Percentiles rank a stretch among this genome's conserved stretches.
Conservation (phyloP, 2,888 invertebrate genomes). For the Epinotia bilunana region DNA sequence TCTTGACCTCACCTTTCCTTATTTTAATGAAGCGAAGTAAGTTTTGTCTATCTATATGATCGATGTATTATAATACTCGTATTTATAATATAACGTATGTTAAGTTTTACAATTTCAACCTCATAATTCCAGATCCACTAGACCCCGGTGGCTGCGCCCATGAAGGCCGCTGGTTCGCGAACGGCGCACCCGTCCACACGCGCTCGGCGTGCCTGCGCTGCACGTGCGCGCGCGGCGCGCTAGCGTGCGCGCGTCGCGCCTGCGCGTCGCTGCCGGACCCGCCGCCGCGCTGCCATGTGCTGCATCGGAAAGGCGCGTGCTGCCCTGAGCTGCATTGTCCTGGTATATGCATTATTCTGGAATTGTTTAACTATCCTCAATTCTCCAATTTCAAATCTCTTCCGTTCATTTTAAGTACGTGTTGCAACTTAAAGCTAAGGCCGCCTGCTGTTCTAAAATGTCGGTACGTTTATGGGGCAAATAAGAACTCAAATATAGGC, state of each 20-base stretch:
- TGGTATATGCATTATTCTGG: constrained; percentile 68
- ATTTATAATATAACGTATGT: too few relatives aligned
- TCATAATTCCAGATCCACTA: constrained; percentile 45
- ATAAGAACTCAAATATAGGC: too few relatives aligned
- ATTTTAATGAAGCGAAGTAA: neutral
- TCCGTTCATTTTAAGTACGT: too few relatives aligned
- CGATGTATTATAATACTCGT: too few relatives aligned
- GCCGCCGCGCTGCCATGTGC: constrained; percentile 89
- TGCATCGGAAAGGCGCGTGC: constrained; percentile 88
- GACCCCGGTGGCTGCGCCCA: constrained; percentile 87
- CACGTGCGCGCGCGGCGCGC: constrained; percentile 88
- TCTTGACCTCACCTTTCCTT: too few relatives aligned
- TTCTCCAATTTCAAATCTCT: too few relatives aligned
- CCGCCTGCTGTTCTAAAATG: too few relatives aligned
- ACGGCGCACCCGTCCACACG: constrained; percentile 87
- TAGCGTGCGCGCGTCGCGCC: constrained; percentile 90
- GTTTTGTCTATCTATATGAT: neutral
- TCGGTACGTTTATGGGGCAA: too few relatives aligned
- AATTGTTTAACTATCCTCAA: neutral
- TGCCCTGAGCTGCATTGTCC: constrained; percentile 92
- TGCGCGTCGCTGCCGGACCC: constrained; percentile 91
- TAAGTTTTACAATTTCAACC: neutral
- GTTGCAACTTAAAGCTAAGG: too few relatives aligned
- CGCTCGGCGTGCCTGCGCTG: constrained; percentile 92
- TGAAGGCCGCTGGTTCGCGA: constrained; percentile 87